phyloP scores from a whole-genome alignment of 2,888 invertebrate genomes.

The Psylliodes chrysocephalus region DNA sequence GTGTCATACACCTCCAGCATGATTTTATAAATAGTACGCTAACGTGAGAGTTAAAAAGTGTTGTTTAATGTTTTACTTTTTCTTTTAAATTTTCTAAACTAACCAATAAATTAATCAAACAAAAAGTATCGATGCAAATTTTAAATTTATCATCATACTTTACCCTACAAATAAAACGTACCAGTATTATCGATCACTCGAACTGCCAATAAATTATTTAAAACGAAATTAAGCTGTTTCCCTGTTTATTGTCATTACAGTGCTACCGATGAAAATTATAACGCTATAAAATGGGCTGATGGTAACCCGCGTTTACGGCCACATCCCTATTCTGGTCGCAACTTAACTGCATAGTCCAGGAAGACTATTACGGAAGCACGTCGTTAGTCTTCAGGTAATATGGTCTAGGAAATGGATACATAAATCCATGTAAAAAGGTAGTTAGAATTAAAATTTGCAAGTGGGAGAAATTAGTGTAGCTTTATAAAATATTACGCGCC shows the following conservation, averaged over 20 bases:
- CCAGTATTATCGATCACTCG: slow-evolving; percentile 13
- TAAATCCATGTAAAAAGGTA: too few relatives aligned
- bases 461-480: too few relatives aligned
- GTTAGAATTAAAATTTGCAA: too few relatives aligned
- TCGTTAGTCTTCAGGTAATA: neutral
- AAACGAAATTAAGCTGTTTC: slow-evolving; percentile 25
- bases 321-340: neutral
- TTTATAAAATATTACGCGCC: too few relatives aligned
- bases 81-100: too few relatives aligned
- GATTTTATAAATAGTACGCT: too few relatives aligned
- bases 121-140: too few relatives aligned
- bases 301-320: slow-evolving; percentile 11
- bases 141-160: too few relatives aligned
- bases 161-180: neutral
- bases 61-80: too few relatives aligned
- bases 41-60: too few relatives aligned
- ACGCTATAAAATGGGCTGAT: slow-evolving; percentile 21
- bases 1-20: too few relatives aligned
- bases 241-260: slow-evolving; percentile 28
- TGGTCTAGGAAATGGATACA: neutral
- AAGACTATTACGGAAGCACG: neutral
- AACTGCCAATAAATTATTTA: slow-evolving; percentile 32
- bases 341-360: neutral
- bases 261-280: slow-evolving; percentile 26
- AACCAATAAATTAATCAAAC: too few relatives aligned